Conservation (phyloP, 2,797 vertebrate genomes). For the Neolamprologus multifasciatus region DNA sequence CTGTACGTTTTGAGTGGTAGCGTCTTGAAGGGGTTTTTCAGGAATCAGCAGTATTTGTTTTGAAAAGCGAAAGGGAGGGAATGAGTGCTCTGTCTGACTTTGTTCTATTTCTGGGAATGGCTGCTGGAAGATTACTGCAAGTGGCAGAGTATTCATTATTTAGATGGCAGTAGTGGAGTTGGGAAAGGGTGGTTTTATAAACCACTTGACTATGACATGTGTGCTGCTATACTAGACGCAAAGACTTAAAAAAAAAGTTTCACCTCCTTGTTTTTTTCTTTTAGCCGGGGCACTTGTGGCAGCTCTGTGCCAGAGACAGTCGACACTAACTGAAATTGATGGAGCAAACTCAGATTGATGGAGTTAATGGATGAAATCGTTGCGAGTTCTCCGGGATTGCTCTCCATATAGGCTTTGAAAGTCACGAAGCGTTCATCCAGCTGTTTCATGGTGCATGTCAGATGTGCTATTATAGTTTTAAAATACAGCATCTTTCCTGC, state of each 20-base stretch:
- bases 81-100: slow-evolving; percentile 57
- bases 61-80: slow-evolving; percentile 56
- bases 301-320: slow-evolving; percentile 27
- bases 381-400: slow-evolving; percentile 20
- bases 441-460: slow-evolving; percentile 57
- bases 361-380: slow-evolving; percentile 59
- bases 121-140: slow-evolving; percentile 73
- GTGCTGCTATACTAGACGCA: slow-evolving; percentile 54
- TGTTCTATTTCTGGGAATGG: slow-evolving; percentile 72
- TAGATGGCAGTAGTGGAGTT: slow-evolving; percentile 65
- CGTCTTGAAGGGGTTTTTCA: slow-evolving; percentile 15
- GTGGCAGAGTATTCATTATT: slow-evolving; percentile 79
- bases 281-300: slow-evolving; percentile 48
- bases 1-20: background rate
- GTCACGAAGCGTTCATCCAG: slow-evolving; percentile 32
- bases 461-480: slow-evolving; percentile 56
- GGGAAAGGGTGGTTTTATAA: slow-evolving; percentile 67
- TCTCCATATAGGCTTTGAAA: slow-evolving; percentile 29
- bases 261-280: slow-evolving; percentile 24
- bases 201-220: slow-evolving; percentile 72
- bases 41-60: slow-evolving; percentile 65
- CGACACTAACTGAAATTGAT: slow-evolving; percentile 53
- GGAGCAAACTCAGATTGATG: slow-evolving; percentile 62
- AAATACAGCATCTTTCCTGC: slow-evolving; percentile 32
- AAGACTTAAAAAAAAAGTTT: slow-evolving; percentile 36